A percentile compares a stretch with the other conserved stretches of the same genome.
phyloP scores from a whole-genome alignment of 2,797 vertebrate genomes.

The Gymnothorax javanicus region DNA sequence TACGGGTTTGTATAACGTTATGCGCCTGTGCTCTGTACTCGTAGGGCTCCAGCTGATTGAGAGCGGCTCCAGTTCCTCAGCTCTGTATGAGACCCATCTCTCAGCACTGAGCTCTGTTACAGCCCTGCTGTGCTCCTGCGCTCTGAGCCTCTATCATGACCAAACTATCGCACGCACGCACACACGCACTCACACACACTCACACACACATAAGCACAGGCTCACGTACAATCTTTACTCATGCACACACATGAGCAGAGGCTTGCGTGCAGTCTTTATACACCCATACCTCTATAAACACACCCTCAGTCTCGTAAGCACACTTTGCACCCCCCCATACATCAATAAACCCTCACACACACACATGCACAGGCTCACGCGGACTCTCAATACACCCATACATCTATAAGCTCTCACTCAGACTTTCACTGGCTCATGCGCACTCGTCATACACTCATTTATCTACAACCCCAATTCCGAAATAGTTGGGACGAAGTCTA shows the following conservation, averaged over 20 bases:
- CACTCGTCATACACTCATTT: too few species aligned
- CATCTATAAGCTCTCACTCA: background rate
- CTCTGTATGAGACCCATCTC: constrained; percentile 30
- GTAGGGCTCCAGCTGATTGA: constrained; percentile 1
- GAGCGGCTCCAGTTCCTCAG: constrained; percentile 21
- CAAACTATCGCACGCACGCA: background rate
- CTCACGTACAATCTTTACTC: background rate
- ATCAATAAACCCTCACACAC: background rate
- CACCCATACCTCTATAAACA: background rate
- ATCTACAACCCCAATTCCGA: too few species aligned
- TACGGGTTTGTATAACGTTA: background rate
- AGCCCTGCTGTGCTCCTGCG: background rate
- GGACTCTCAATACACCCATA: background rate
- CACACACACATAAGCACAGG: background rate
- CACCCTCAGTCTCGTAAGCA: background rate
- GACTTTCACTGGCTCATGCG: background rate
- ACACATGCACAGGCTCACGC: background rate
- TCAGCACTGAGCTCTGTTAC: constrained; percentile 34
- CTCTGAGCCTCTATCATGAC: constrained; percentile 9
- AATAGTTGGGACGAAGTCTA: too few species aligned
- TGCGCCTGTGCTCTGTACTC: background rate
- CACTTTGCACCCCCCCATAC: background rate
- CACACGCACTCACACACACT: background rate
- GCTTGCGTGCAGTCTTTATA: background rate
- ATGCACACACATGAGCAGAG: background rate